Base-by-base conservation (phyloP, 1,140 invertebrate genomes). In the Megalopta genalis region DNA sequence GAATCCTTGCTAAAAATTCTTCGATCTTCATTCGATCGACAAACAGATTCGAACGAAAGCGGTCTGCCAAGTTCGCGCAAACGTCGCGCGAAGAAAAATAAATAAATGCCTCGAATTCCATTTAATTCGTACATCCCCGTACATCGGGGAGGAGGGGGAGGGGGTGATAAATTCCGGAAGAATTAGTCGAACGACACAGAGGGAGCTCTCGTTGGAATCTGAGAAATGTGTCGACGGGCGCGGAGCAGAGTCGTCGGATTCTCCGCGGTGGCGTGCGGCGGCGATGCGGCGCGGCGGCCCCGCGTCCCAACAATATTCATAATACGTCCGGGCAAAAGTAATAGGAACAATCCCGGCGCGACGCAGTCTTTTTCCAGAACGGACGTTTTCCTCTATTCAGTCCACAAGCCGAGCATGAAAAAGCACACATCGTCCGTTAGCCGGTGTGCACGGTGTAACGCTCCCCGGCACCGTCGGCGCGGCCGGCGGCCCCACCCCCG, bases 371-470 rank as follows among this genome's bases (percentile, higher is more conserved):
- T 75, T 85, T 67, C 49, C 59, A 69, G 57, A 77, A 77, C 64
- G 74, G 78, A 81, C 78, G 80, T 84, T 68, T 84, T 69, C 64
- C 77, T 84, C 73, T 77, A 73, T 84, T 84, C 81, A 70, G 71
- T 70, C 52, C 62, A 39, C 83, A 67, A 77, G 39, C 77, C 73
- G 75, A 85, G 82, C 73, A 81, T 49, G 65, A 81, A 85, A 85
- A 85, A 81, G 67, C 66, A 76, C 59, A 27, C 73, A 71, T 77
- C 73, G 68, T 77, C 49, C 54, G 70, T 82, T 79, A 74, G 39
- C 39, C 39, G 9, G 71, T 8, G 71, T 14, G 71, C 71, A 73
- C 78, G 46, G 62, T 49, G 62, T 72, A 81, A 84, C 78, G 69
- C 75, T 25, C 62, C 7, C 54, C 18, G n/a, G 27, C 54, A 25